Base-by-base conservation (phyloP, 2,888 invertebrate species). In the Epicampocera succincta region DNA sequence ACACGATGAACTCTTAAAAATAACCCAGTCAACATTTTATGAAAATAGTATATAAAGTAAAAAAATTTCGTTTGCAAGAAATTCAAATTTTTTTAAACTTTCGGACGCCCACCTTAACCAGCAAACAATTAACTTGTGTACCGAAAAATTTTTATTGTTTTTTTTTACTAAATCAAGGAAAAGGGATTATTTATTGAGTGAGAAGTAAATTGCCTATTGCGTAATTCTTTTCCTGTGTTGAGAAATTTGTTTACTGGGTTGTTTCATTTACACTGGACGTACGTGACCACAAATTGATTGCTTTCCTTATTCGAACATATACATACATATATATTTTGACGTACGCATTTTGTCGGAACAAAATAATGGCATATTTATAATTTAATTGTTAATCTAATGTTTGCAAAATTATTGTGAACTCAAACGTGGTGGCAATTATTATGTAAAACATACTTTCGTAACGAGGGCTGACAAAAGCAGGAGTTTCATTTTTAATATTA, bases 291-390 rank as follows among this genome's bases (percentile, higher is more conserved):
- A 42, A 72, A 66, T 54, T 76, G 40, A 61, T 66, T 80, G 65
- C 11, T 40, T 65, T 29, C 60, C 65, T 65, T 79, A 73, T 79
- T 73, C 60, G 58, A 75, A 71, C 50, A 63, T 85, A 77, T 29
- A n/a, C n/a, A n/a, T n/a, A n/a, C n/a, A n/a, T n/a, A n/a, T n/a
- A n/a, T n/a, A n/a, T 60, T 71, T 84, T 66, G 40, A 77, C 78
- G 69, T 33, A 54, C 13, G n/a, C 78, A 75, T 78, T 65, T 65
- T 72, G 69, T 60, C 15, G 15, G 19, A 54, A 52, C 66, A 75
- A 78, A 84, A 38, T 50, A 54, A 76, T 76, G 69, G 76, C 68
- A 42, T 54, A 38, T 54, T 76, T 50, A 33, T 46, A 33, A 44
- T 61, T 76, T 17, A 25, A 52, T 69, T 71, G 21, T 71, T 48